Base-by-base conservation (phyloP, 2,888 invertebrate genomes). In the Adelognathus sp. region DNA sequence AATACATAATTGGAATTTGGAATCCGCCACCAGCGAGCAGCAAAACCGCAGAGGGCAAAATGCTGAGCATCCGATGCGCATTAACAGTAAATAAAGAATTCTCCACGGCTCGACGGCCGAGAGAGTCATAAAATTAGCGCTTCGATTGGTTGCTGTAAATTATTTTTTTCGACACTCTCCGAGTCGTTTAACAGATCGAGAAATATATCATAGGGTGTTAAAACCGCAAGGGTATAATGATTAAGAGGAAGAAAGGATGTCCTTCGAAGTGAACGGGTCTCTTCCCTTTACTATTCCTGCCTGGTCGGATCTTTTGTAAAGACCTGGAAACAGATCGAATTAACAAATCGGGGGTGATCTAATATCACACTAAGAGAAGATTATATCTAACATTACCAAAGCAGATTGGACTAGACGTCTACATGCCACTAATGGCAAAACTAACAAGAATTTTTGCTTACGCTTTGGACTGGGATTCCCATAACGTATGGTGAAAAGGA, bases 41-140 rank as follows among this genome's bases (percentile, higher is more conserved):
- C 58, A 16, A 6, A 54, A 70, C 69, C 70, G 31, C 70, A 63
- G 31, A 41, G 6, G 16, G 29, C 27, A 18, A 31, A 46, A 36
- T n/a, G 44, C 54, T 9, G 1, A 14, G n/a, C 11, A 50, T 24
- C 18, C 56, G 7, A 11, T 16, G 36, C 29, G 63, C 56, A 76
- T 76, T 56, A 72, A 72, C 72, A 56, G 63, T 77, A 73, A 80
- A 77, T 69, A 73, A 77, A 67, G n/a, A 77, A 50, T 69, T 56
- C 61, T 66, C 33, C 27, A 29, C 41, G 9, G 16, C 16, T 11
- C 16, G 24, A 5, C 11, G 54, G 29, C 36, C 56, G 46, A 33
- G 71, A 73, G 70, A 69, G 72, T 72, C 69, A 73, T 77, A 77
- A 80, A 80, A 80, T 77, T 77, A 73, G 69, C 69, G 36, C 11